Evolutionary conservation across 1,140 invertebrate species (phyloP), one percentile per base, ranked within the genome.

Genomic region (Bombus confusus): DNA sequence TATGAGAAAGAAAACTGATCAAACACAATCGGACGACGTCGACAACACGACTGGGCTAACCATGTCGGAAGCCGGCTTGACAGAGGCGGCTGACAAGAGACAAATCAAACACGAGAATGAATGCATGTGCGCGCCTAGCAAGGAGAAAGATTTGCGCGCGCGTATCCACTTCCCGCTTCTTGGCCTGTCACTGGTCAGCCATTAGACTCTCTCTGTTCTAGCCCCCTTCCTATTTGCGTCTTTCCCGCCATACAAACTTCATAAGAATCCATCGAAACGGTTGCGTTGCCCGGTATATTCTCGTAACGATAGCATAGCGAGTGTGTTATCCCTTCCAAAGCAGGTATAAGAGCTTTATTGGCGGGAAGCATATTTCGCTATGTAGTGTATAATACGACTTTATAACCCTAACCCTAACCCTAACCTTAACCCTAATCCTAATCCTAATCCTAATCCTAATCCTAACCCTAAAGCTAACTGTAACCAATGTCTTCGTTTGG

Each of bases 281-380:
- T 84, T 78, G 66, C 47, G 83, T 84, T 78, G 66, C 66, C 37
- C 52, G 43, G 47, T 59, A 37, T 71, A 39, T 72, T 76, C 66
- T 28, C 71, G 66, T 72, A 69, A 72, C 62, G 62, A 77, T 41
- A 83, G 34, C n/a, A 31, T 41, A 15, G 18, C 47, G 28, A 28
- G 59, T 62, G 3, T 37, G 52, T 39, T 76, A 80, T 47, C 66
- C 82, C 74, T 62, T 68, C 76, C 76, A 69, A 2, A 25, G 4
- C 18, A 25, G 5, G 10, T 13, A 62, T 6, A 62, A 22, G 3
- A 62, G 1, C 18, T 15, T n/a, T 43, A 83, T 93, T 92, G 92
- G 91, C 92, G 92, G 91, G 92, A 92, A 93, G 92, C 87, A 74
- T 89, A 88, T 89, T 86, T 78, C n/a, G 12, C 47, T 52, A 52